phyloP scores from a whole-genome alignment of 1,140 invertebrate species.

The Riptortus pedestris region DNA sequence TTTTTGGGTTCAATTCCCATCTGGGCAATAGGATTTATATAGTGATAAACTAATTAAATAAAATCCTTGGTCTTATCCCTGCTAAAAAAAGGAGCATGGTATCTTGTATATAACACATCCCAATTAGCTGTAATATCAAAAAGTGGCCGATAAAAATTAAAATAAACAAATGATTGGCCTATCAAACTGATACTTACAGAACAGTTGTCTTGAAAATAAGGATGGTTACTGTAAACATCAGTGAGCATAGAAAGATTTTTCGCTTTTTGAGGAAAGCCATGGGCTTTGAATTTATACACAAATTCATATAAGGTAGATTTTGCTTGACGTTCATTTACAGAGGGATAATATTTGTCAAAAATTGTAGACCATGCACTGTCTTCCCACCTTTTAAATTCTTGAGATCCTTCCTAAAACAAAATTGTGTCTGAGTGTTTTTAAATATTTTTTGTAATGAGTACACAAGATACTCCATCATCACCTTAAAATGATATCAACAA shows the following conservation, averaged over 20 bases:
- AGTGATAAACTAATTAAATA: too few relatives aligned
- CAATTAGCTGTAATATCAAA: too few relatives aligned
- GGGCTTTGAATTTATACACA: conserved; percentile 2
- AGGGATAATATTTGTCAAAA: conserved; percentile 7
- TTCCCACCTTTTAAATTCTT: conserved; percentile 3
- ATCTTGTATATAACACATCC: too few relatives aligned
- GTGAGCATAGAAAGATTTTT: conserved; percentile 3
- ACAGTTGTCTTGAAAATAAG: background rate
- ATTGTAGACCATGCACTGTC: conserved; percentile 1
- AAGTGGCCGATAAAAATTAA: too few relatives aligned
- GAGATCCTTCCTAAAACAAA: conserved; percentile 4
- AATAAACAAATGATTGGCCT: too few relatives aligned
- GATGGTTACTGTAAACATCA: background rate
- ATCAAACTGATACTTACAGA: background rate
- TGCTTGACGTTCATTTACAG: background rate
- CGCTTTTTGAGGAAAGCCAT: conserved; percentile 14
- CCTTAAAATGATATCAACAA: background rate
- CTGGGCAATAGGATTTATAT: too few relatives aligned
- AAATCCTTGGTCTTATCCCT: too few relatives aligned
- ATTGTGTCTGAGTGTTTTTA: background rate
- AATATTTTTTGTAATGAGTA: background rate
- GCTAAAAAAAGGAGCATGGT: too few relatives aligned
- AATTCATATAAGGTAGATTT: conserved; percentile 7
- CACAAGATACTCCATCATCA: background rate
- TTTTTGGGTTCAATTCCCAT: too few relatives aligned